Percentiles rank a stretch among this genome's conserved stretches.
These are phyloP conservation scores for Brienomyrus brachyistius DNA, from an alignment of 2,113 vertebrate genomes.

Conservation along the genomic window DNA sequence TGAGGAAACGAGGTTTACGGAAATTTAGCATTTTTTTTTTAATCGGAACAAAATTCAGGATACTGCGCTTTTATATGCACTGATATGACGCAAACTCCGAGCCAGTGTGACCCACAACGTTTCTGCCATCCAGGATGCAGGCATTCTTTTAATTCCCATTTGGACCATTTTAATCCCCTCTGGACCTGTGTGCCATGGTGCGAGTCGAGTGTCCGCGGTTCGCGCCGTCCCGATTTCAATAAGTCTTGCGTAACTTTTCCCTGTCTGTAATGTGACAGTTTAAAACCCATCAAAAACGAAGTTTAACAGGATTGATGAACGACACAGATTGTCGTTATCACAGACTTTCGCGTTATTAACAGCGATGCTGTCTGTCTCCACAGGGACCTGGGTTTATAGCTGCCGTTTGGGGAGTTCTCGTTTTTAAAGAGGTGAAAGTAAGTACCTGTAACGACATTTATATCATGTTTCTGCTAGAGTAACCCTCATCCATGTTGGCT, in stretches of 20 bases:
- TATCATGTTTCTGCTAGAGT: not conserved
- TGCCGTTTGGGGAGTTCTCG: constrained; percentile 68
- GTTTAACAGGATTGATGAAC: not conserved
- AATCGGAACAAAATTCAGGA: not conserved
- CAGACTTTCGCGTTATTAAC: not conserved
- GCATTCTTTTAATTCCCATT: not conserved
- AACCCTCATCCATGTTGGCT: not conserved
- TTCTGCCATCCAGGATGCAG: not conserved
- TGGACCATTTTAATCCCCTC: not conserved
- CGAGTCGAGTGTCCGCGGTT: not conserved
- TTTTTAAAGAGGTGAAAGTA: constrained; percentile 78
- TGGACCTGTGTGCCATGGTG: not conserved
- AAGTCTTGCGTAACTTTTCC: not conserved
- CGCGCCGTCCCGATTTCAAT: not conserved
- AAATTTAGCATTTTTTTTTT: not conserved
- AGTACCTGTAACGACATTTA: constrained; percentile 15
- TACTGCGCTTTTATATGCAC: not conserved
- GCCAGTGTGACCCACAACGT: not conserved
- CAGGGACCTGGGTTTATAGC: constrained; percentile 71
- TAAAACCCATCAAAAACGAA: not conserved
- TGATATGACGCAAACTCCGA: not conserved
- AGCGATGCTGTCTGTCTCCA: not conserved
- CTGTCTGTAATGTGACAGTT: not conserved
- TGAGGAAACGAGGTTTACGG: not conserved
- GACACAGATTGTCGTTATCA: not conserved